Conservation (phyloP, 2,113 vertebrate species). For the Orthonyx spaldingii region DNA sequence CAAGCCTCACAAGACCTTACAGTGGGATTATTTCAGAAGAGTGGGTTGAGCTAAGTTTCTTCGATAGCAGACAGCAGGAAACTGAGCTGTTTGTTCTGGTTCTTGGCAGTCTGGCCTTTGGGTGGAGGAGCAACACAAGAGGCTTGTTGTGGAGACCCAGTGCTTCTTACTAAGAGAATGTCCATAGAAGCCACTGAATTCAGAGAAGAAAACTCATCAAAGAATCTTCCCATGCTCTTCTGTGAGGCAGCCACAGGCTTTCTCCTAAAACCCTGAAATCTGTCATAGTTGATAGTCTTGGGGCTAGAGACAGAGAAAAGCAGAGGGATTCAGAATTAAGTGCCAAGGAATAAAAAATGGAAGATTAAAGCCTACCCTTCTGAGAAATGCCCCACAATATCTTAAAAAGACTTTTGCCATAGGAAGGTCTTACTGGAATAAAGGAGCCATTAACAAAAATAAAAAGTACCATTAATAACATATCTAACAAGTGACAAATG, state of each 20-base stretch:
- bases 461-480: background rate
- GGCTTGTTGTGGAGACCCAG: rapidly evolving
- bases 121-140: background rate
- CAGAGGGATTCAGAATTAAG: background rate
- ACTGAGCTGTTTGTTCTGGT: background rate
- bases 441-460: background rate
- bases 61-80: background rate
- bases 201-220: background rate
- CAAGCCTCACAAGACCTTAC: background rate
- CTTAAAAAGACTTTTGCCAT: background rate
- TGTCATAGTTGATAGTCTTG: background rate
- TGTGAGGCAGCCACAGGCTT: background rate
- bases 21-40: background rate
- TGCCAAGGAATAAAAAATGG: background rate
- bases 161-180: background rate
- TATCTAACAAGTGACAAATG: background rate
- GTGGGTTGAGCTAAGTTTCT: background rate
- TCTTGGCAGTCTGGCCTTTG: background rate
- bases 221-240: background rate
- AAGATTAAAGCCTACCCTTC: background rate
- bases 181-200: background rate
- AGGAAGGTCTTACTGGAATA: background rate
- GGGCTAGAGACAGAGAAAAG: background rate
- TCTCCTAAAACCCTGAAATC: background rate
- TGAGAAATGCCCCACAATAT: background rate